Conservation (phyloP, 2,113 vertebrate genomes). For the Crotophaga sulcirostris region DNA sequence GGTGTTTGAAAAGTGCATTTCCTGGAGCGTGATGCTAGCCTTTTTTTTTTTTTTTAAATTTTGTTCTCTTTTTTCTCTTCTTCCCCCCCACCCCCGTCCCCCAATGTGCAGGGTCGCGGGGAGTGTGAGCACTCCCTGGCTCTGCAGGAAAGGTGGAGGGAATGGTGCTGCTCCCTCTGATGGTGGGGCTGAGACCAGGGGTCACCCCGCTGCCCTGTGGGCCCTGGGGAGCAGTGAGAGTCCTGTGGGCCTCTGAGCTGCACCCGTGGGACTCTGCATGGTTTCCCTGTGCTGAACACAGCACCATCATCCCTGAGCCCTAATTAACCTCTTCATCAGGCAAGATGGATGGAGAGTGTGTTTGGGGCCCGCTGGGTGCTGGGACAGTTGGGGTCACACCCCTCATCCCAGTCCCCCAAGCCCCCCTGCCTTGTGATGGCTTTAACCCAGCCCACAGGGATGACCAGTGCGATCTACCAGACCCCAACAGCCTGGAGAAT, state of each 20-base stretch:
- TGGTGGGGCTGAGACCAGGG: neutral
- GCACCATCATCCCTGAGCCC: neutral
- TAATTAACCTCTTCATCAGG: neutral
- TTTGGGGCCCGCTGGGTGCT: neutral
- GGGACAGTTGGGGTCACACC: neutral
- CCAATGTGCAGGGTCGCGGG: neutral
- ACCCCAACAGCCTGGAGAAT: neutral
- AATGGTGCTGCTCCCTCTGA: neutral
- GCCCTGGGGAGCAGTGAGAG: neutral
- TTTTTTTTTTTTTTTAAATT: neutral
- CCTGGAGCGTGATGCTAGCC: constrained; percentile 4
- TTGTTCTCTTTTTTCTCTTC: no score
- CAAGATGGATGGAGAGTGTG: fast-evolving
- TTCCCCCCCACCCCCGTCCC: no score
- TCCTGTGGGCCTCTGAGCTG: fast-evolving
- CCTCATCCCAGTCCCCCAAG: neutral
- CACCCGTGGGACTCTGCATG: fast-evolving
- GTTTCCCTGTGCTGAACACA: neutral
- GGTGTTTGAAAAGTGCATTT: constrained; percentile 65
- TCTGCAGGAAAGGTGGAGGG: neutral
- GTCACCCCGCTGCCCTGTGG: neutral
- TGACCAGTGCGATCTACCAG: neutral
- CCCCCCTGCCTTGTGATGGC: neutral
- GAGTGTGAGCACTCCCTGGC: fast-evolving
- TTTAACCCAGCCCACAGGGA: neutral